These are phyloP conservation scores for Rousettus leschenaultii DNA, from an alignment of 2,113 vertebrate genomes.

Conservation along the genomic window DNA sequence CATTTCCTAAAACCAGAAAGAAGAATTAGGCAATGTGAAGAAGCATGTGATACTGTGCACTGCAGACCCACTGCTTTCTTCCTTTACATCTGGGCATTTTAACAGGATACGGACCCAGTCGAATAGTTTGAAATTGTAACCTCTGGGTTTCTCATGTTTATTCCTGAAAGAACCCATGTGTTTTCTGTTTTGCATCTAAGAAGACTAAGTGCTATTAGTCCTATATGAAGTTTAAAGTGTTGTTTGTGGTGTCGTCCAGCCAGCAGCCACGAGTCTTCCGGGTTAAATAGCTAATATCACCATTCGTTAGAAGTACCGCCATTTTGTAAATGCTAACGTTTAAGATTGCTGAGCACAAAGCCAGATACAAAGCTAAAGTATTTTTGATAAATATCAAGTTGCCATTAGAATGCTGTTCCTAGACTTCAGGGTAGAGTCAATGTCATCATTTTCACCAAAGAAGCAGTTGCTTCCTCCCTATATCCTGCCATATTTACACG, in stretches of 20 bases:
- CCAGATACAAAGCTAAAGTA: constrained; percentile 46
- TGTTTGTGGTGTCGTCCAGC: neutral
- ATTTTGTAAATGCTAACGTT: constrained; percentile 37
- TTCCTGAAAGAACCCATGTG: neutral
- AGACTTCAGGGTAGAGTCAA: constrained; percentile 24
- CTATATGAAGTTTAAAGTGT: neutral
- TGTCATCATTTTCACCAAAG: constrained; percentile 67
- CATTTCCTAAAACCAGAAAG: neutral
- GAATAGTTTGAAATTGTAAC: neutral
- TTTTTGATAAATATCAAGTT: constrained; percentile 59
- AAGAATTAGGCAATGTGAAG: neutral
- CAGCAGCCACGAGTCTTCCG: neutral
- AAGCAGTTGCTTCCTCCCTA: constrained; percentile 50
- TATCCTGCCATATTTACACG: constrained; percentile 55
- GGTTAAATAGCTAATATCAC: neutral
- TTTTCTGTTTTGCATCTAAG: neutral
- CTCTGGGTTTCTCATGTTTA: neutral
- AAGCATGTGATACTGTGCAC: neutral
- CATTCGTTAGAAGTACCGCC: neutral
- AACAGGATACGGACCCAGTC: neutral
- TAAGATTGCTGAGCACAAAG: constrained; percentile 48
- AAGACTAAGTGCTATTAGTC: neutral
- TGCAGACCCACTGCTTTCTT: neutral
- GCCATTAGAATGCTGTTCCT: constrained; percentile 55
- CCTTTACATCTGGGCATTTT: constrained; percentile 2